Conservation (phyloP, 1,140 invertebrate genomes). For the Brachionus calyciflorus region DNA sequence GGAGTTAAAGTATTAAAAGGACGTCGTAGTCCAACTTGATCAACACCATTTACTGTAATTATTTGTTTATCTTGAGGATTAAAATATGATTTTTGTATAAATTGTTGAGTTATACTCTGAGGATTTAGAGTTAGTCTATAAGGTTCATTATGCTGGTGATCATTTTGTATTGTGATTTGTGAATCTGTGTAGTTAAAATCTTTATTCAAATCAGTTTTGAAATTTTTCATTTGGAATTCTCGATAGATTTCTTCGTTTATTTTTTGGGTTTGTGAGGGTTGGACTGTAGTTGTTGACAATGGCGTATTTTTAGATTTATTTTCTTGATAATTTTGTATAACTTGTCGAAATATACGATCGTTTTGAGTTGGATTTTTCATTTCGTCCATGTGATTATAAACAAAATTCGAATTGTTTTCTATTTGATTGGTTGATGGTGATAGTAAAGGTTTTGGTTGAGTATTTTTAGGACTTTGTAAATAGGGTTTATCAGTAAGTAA, state of each 20-base stretch:
- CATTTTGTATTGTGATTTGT: neutral
- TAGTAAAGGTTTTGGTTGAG: neutral
- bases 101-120: neutral
- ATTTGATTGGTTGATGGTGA: neutral
- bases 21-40: neutral
- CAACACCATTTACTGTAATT: neutral
- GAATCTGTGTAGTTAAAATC: neutral
- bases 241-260: neutral
- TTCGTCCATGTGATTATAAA: neutral
- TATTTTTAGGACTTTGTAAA: neutral
- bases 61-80: neutral
- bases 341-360: slow-evolving; percentile 23
- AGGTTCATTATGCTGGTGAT: neutral
- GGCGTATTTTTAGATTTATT: neutral
- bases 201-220: neutral
- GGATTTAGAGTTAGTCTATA: no score
- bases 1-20: neutral
- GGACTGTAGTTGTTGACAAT: neutral
- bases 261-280: neutral
- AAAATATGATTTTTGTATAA: neutral
- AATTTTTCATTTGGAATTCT: neutral
- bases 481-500: neutral
- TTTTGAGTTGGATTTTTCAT: neutral
- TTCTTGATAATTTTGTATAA: neutral
- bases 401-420: neutral